These are phyloP conservation scores for Sarcophaga caerulescens DNA, from an alignment of 2,888 invertebrate species.

Conservation along the genomic window DNA sequence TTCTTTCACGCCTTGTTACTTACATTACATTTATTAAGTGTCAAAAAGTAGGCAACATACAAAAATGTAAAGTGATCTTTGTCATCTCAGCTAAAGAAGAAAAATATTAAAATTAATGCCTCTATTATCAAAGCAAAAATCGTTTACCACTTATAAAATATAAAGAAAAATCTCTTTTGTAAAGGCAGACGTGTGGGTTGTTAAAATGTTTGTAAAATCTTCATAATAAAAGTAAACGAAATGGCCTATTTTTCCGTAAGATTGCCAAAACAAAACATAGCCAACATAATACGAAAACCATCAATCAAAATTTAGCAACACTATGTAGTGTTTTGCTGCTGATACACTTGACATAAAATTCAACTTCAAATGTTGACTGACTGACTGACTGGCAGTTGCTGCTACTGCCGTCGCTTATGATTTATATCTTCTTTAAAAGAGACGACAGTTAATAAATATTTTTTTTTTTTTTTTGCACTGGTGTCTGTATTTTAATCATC, in stretches of 20 bases:
- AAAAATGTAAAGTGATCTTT: no score
- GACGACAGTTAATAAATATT: background rate
- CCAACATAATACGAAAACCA: conserved; percentile 3
- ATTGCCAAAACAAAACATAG: background rate
- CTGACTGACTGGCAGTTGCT: background rate
- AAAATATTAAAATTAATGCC: no score
- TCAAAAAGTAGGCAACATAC: no score
- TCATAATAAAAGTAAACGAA: background rate
- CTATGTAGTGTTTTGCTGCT: conserved; percentile 6
- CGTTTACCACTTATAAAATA: background rate
- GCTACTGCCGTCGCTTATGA: background rate
- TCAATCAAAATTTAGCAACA: conserved; percentile 34
- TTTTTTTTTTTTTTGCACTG: background rate
- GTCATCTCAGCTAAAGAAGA: no score
- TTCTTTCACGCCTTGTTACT: no score
- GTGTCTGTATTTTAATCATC: no score
- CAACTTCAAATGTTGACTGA: background rate
- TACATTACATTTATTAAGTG: no score
- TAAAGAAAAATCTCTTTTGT: no score
- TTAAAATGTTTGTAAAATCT: background rate
- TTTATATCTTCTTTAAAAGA: background rate
- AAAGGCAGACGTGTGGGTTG: background rate
- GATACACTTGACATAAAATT: conserved; percentile 39
- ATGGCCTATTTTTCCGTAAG: conserved; percentile 2
- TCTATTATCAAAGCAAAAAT: no score